Conservation (phyloP, 2,113 vertebrate genomes). For the Brachyistius frenatus region DNA sequence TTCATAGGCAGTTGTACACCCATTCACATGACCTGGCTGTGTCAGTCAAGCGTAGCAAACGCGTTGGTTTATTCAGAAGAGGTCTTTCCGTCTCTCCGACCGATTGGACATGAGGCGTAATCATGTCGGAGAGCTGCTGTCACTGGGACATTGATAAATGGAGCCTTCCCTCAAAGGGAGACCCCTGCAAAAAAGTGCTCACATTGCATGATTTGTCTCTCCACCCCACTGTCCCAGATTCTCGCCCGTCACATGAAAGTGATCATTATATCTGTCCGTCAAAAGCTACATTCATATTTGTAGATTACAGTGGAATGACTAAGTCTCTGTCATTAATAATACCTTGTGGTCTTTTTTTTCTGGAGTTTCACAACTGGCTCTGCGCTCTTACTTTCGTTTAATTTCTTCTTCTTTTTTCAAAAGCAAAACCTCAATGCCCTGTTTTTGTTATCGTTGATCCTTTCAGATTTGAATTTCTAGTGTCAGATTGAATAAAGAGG, state of each 20-base stretch:
- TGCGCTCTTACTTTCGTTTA: background rate
- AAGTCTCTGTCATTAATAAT: conserved; percentile 49
- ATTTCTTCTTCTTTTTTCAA: background rate
- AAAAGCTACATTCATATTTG: conserved; percentile 48
- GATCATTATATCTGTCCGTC: conserved; percentile 61
- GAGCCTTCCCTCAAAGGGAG: conserved; percentile 56
- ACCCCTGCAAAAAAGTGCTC: conserved; percentile 44
- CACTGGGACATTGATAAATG: conserved; percentile 64
- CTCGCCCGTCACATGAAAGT: conserved; percentile 64
- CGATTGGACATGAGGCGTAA: conserved; percentile 56
- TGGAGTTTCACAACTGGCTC: conserved; percentile 7
- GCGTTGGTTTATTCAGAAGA: conserved; percentile 49
- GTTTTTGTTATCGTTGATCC: conserved; percentile 5
- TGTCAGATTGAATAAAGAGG: conserved; percentile 10
- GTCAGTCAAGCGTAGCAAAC: conserved; percentile 46
- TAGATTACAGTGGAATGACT: conserved; percentile 27
- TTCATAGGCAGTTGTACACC: background rate
- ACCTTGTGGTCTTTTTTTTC: background rate
- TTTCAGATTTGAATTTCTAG: conserved; percentile 39
- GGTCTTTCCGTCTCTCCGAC: conserved; percentile 32
- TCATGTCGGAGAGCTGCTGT: conserved; percentile 46
- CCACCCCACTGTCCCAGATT: conserved; percentile 65
- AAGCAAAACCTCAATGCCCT: background rate
- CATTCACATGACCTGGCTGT: conserved; percentile 47
- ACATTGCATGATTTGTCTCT: conserved; percentile 54